phyloP scores from a whole-genome alignment of 2,797 vertebrate species.

The Intellagama lesueurii region DNA sequence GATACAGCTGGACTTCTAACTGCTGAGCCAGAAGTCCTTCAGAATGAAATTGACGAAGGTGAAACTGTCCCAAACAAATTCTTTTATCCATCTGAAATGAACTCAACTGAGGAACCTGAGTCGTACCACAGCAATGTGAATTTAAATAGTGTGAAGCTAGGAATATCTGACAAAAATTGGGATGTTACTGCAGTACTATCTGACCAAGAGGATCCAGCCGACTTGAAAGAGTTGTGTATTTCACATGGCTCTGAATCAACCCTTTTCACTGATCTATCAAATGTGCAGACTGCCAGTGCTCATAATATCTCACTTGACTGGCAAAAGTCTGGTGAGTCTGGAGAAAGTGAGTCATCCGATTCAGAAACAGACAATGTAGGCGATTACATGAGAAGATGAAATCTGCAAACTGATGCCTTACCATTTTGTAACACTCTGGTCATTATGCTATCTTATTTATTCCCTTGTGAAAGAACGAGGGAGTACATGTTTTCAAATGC shows the following conservation, averaged over 20 bases:
- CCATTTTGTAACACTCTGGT: not conserved
- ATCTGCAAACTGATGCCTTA: not conserved
- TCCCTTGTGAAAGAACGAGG: not conserved
- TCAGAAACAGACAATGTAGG: constrained; percentile 12
- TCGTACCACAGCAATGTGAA: constrained; percentile 56
- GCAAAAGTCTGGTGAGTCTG: constrained; percentile 45
- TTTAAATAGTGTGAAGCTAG: constrained; percentile 72
- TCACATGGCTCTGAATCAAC: constrained; percentile 17
- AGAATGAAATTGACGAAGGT: not conserved
- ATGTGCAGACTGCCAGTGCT: not conserved
- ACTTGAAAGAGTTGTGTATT: not conserved
- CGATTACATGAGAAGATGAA: constrained; percentile 76
- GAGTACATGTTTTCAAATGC: not conserved
- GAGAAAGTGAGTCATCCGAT: constrained; percentile 55
- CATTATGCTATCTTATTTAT: not conserved
- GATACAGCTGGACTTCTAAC: not conserved
- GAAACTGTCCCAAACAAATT: accelerated
- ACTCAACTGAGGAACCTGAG: not conserved
- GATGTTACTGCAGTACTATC: not conserved
- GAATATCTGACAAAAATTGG: constrained; percentile 20
- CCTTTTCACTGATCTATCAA: not conserved
- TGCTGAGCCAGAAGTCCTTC: not conserved
- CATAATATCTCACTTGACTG: not conserved
- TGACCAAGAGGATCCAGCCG: not conserved
- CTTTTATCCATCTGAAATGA: not conserved